phyloP scores from a whole-genome alignment of 2,888 invertebrate species.

The Argyresthia goedartella region DNA sequence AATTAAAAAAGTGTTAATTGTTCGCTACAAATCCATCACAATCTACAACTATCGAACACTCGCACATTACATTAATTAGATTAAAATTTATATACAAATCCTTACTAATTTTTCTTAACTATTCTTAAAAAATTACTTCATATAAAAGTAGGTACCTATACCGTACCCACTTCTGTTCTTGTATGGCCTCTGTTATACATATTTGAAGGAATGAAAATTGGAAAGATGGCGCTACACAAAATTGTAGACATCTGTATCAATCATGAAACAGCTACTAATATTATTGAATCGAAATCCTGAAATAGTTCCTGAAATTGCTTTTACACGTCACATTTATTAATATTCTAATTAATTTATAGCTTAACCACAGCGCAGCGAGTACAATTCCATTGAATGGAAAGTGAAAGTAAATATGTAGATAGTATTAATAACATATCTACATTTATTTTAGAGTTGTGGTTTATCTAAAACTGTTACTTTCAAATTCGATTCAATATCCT shows the following conservation, averaged over 20 bases:
- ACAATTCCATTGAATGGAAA: constrained; percentile 14
- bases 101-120: constrained; percentile 47
- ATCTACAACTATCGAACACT: constrained; percentile 68
- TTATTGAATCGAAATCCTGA: not conserved
- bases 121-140: constrained; percentile 20
- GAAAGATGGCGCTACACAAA: not conserved
- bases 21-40: constrained; percentile 53
- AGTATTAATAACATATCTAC: too few species aligned
- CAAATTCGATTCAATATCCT: too few species aligned
- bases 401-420: too few species aligned
- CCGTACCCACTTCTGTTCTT: not conserved
- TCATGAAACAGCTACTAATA: not conserved
- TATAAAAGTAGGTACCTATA: constrained; percentile 3
- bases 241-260: not conserved
- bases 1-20: constrained; percentile 25
- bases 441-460: too few species aligned
- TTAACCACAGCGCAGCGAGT: constrained; percentile 41
- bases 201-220: not conserved
- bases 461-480: too few species aligned
- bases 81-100: constrained; percentile 67
- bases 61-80: constrained; percentile 63
- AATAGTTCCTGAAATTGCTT: not conserved
- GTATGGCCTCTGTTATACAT: constrained; percentile 4
- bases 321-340: not conserved
- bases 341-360: constrained; percentile 15